Percentiles rank a stretch among this genome's conserved stretches.
These are phyloP conservation scores for Cyphomyrmex costatus DNA, from an alignment of 1,140 invertebrate genomes.

Conservation along the genomic window DNA sequence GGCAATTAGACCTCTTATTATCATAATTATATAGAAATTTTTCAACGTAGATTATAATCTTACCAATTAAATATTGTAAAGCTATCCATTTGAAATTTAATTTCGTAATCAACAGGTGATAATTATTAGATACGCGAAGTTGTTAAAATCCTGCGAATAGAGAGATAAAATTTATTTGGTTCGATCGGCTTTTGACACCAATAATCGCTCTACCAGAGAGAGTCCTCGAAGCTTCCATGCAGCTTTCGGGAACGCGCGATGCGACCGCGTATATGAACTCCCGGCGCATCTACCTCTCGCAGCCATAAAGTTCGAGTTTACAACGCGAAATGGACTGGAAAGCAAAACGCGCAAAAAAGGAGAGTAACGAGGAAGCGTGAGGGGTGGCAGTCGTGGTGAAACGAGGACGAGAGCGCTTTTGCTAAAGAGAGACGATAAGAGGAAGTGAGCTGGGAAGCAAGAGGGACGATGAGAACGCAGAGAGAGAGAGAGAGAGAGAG, in stretches of 20 bases:
- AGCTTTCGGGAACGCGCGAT: slow-evolving; percentile 55
- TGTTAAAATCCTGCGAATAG: slow-evolving; percentile 45
- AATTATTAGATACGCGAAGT: slow-evolving; percentile 33
- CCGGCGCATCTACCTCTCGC: slow-evolving; percentile 78
- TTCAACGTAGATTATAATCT: neutral
- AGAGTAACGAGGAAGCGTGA: slow-evolving; percentile 76
- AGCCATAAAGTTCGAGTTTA: slow-evolving; percentile 85
- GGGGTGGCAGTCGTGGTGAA: slow-evolving; percentile 63
- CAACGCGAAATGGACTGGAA: slow-evolving; percentile 86
- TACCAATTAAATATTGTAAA: neutral
- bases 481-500: slow-evolving; percentile 76
- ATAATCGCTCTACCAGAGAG: slow-evolving; percentile 30
- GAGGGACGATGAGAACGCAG: slow-evolving; percentile 61
- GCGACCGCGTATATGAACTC: slow-evolving; percentile 76
- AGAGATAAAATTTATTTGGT: slow-evolving; percentile 55
- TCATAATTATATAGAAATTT: neutral
- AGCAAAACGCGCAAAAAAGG: slow-evolving; percentile 79
- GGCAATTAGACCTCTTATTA: neutral
- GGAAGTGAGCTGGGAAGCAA: slow-evolving; percentile 52
- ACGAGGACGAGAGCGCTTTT: slow-evolving; percentile 70
- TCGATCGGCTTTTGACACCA: slow-evolving; percentile 55
- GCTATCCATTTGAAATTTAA: neutral
- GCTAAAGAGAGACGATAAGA: slow-evolving; percentile 40
- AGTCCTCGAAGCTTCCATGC: slow-evolving; percentile 31
- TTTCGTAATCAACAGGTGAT: slow-evolving; percentile 58